Base-by-base conservation (phyloP, 1,140 invertebrate species). In the Heliconius nattereri region DNA sequence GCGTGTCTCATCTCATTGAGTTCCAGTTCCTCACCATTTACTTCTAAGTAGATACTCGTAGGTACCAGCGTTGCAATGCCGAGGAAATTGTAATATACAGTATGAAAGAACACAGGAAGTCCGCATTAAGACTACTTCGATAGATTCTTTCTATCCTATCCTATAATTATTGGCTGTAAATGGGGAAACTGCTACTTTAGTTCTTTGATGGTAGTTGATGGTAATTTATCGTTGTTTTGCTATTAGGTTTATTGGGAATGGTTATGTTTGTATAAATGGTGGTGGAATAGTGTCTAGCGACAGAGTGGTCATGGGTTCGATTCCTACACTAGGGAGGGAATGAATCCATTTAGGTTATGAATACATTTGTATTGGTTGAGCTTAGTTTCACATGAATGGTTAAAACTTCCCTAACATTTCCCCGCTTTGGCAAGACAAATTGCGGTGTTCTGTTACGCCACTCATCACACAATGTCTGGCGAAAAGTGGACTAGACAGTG, bases 91-190 rank as follows among this genome's bases (percentile, higher is more conserved):
- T 86, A 85, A 87, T 81, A 91, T n/a, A 11, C 57, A 11, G 57
- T 60, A 66, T 87, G 85, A 90, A 87, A 90, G 87, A 87, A 84
- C 79, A 71, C 89, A 86, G 89, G 91, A 91, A 89, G 90, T 91
- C 85, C 85, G 85, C 86, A 91, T 92, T 91, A 92, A 87, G 84
- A 84, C 81, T 85, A 85, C 81, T 75, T 87, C 85, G 85, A 90
- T 87, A 81, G 73, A 79, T 81, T 85, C 84, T 81, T 81, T 82
- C 81, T 84, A 83, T 81, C 49, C 49, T 73, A 73, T 76, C 73
- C 76, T 72, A 78, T 35, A 78, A 81, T 71, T 35, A 26, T 60
- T 23, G 57, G 16, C 3, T 75, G 35, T 26, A 49, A 74, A 71
- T 19, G 13, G 70, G 40, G 70, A 71, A 71, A 71, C 70, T 5